A percentile compares a stretch with the other conserved stretches of the same genome.
These are phyloP conservation scores for Drosophila demipolita DNA, from an alignment of 2,888 invertebrate genomes.

Conservation along the genomic window DNA sequence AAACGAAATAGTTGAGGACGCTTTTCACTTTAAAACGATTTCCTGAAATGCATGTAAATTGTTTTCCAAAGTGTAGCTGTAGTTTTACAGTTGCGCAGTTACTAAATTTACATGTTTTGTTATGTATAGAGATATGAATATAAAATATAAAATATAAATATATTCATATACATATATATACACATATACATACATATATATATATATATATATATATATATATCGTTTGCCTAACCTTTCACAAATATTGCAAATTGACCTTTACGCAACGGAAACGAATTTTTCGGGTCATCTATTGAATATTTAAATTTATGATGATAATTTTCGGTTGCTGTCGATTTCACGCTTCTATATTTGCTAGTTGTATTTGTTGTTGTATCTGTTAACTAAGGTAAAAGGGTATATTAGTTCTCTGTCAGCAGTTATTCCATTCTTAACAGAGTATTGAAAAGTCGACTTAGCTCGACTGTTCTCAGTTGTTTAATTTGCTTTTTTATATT, in stretches of 20 bases:
- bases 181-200: no score
- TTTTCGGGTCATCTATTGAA: slow-evolving; percentile 34
- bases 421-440: background rate
- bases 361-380: slow-evolving; percentile 5
- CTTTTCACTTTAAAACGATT: no score
- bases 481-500: background rate
- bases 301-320: slow-evolving; percentile 59
- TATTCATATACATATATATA: background rate
- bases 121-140: background rate
- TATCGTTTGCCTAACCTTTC: slow-evolving; percentile 69
- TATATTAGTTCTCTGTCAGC: background rate
- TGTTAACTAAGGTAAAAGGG: no score
- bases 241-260: slow-evolving; percentile 76
- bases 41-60: background rate
- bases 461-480: background rate
- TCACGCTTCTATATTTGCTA: slow-evolving; percentile 36
- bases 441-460: background rate
- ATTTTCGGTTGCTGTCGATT: slow-evolving; percentile 8
- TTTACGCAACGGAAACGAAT: slow-evolving; percentile 67
- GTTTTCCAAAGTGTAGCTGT: background rate
- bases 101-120: slow-evolving; percentile 1
- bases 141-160: no score
- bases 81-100: slow-evolving; percentile 33
- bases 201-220: background rate
- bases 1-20: background rate